Conservation (phyloP, 2,797 vertebrate genomes). For the Psittacula echo region DNA sequence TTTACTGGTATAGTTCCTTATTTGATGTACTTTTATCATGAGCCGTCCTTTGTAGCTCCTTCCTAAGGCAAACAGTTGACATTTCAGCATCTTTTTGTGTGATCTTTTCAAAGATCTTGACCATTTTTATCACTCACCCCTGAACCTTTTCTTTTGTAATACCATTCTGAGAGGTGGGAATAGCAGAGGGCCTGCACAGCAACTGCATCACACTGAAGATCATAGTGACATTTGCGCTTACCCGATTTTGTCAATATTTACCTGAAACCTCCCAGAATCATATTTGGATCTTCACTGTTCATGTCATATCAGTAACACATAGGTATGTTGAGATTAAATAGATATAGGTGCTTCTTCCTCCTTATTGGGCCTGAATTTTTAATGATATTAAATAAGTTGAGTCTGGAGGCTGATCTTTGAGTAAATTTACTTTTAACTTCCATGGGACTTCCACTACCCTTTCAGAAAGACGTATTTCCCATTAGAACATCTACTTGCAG, state of each 20-base stretch:
- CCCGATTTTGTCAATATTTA: neutral
- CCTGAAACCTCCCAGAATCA: neutral
- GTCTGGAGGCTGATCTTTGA: neutral
- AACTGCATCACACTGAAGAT: neutral
- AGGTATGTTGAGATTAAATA: neutral
- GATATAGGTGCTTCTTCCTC: neutral
- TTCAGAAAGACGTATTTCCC: neutral
- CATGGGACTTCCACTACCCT: neutral
- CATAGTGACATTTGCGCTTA: neutral
- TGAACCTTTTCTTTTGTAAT: neutral
- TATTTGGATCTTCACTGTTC: neutral
- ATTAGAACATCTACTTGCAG: neutral
- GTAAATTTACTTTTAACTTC: slow-evolving; percentile 12
- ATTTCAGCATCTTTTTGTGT: neutral
- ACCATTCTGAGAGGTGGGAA: neutral
- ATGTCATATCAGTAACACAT: neutral
- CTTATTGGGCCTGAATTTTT: neutral
- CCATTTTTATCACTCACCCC: neutral
- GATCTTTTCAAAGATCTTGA: neutral
- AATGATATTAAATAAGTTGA: neutral
- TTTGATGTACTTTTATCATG: neutral
- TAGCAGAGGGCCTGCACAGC: neutral
- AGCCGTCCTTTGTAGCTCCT: neutral
- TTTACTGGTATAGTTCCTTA: neutral
- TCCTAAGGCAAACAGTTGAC: neutral